These are phyloP conservation scores for Parus major DNA, from an alignment of 2,113 vertebrate species.

Conservation along the genomic window DNA sequence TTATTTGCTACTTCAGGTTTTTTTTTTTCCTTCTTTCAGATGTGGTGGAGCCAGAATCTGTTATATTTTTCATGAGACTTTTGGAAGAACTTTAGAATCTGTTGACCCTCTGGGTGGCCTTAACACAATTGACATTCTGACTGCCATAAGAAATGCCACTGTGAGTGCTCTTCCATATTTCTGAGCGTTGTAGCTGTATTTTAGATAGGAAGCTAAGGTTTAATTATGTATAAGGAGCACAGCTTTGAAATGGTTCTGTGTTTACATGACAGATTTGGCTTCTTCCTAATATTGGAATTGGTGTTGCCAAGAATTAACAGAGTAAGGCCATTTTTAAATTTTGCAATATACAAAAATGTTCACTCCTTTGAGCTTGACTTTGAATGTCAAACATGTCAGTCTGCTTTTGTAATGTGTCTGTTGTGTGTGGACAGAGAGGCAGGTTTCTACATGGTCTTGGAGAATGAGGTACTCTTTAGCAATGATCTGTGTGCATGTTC, in stretches of 20 bases:
- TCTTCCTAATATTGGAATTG: background rate
- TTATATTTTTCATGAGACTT: slow-evolving; percentile 99
- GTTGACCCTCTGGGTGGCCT: slow-evolving; percentile 95
- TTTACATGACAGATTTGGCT: background rate
- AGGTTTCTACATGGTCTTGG: background rate
- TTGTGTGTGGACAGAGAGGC: background rate
- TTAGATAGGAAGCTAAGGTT: background rate
- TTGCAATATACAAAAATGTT: background rate
- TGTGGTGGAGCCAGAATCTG: slow-evolving; percentile 97
- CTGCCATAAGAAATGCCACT: slow-evolving; percentile 97
- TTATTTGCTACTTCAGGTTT: background rate
- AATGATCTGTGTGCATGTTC: background rate
- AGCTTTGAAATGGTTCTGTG: background rate
- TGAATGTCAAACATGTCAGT: background rate
- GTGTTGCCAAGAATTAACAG: background rate
- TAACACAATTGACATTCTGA: slow-evolving; percentile 96
- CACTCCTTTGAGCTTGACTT: background rate
- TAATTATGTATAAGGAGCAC: background rate
- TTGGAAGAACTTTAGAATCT: slow-evolving; percentile 95
- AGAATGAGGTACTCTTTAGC: background rate
- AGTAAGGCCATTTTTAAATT: background rate
- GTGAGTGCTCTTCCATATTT: slow-evolving; percentile 74
- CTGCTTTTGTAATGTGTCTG: background rate
- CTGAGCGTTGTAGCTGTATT: background rate
- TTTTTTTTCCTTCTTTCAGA: slow-evolving; percentile 73